Conservation (phyloP, 2,113 vertebrate genomes). For the Oplegnathus fasciatus region DNA sequence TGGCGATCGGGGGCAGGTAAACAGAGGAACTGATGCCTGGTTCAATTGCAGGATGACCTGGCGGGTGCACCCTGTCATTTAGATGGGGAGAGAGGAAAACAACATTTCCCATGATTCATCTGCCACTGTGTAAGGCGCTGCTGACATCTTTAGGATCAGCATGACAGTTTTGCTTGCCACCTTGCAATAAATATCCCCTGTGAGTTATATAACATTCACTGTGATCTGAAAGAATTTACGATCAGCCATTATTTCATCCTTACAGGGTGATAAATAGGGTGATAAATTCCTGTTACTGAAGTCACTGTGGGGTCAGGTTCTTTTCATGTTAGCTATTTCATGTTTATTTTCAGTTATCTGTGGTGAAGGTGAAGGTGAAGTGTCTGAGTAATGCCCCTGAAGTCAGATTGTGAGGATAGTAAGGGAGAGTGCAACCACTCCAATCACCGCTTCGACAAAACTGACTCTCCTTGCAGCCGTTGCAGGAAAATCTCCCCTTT, state of each 20-base stretch:
- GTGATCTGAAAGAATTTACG: conserved; percentile 62
- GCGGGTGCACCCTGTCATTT: conserved; percentile 46
- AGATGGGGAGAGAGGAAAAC: conserved; percentile 37
- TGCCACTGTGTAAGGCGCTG: not conserved
- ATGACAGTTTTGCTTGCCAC: conserved; percentile 51
- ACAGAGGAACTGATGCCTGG: conserved; percentile 35
- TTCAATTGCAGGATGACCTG: conserved; percentile 54
- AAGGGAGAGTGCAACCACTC: conserved; percentile 9
- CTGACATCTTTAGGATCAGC: conserved; percentile 58
- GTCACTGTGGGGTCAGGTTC: conserved; percentile 49
- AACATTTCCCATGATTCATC: conserved; percentile 63
- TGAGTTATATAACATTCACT: conserved; percentile 52
- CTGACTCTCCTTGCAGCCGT: not conserved
- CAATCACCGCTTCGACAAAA: conserved; percentile 15
- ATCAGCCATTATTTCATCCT: conserved; percentile 65
- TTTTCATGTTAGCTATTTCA: conserved; percentile 53
- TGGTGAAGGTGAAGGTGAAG: conserved; percentile 42
- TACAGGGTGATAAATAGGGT: conserved; percentile 49
- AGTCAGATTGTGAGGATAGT: conserved; percentile 38
- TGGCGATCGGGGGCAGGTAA: conserved; percentile 39
- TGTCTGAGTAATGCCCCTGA: conserved; percentile 51
- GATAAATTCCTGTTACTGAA: conserved; percentile 55
- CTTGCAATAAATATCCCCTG: conserved; percentile 55
- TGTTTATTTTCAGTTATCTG: conserved; percentile 66
- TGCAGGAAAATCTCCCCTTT: conserved; percentile 25